Base-by-base conservation (phyloP, 2,888 invertebrate species). In the Campaea margaritaria region DNA sequence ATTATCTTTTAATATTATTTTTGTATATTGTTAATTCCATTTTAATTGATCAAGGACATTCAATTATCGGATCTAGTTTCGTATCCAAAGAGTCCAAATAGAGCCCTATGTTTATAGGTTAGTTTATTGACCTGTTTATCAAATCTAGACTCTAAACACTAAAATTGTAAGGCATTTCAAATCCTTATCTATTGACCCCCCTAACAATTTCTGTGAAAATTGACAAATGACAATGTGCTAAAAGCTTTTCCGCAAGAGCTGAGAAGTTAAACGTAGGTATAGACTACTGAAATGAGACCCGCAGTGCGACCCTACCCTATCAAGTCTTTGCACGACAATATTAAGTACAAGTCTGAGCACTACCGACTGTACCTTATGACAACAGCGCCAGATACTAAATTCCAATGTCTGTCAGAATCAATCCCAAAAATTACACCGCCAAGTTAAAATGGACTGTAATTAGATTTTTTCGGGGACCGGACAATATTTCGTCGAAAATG, bases 401-500 rank as follows among this genome's bases (percentile, higher is more conserved):
- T 48, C 11, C 48, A 38, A 52, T 52, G 16, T 12, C 51, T 52
- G 16, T 12, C 51, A 49, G n/a, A 1, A 34, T 27, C 14, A 1
- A 34, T 21, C 13, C 36, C 16, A 21, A 55, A 56, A 31, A 54
- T 54, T n/a, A 45, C 13, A 55, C 54, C 13, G 27, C 39, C 53
- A 49, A 55, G 64, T 68, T 43, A 45, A 64, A 64, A 62, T 60
- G 62, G 73, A 65, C 69, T 68, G 62, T 76, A 81, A 81, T 80
- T 79, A 69, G 75, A 78, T 81, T 80, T 75, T 77, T 78, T 74
- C 73, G 70, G 68, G 69, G 70, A 67, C 62, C 80, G 79, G 78
- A 82, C 81, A 82, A 82, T 83, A 83, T 83, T 84, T 78, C 78
- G 74, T 62, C 76, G 70, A 85, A 87, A 87, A 84, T 82, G 81